Evolutionary conservation across 2,888 invertebrate species (phyloP).

Genomic region (Acheta domesticus): DNA sequence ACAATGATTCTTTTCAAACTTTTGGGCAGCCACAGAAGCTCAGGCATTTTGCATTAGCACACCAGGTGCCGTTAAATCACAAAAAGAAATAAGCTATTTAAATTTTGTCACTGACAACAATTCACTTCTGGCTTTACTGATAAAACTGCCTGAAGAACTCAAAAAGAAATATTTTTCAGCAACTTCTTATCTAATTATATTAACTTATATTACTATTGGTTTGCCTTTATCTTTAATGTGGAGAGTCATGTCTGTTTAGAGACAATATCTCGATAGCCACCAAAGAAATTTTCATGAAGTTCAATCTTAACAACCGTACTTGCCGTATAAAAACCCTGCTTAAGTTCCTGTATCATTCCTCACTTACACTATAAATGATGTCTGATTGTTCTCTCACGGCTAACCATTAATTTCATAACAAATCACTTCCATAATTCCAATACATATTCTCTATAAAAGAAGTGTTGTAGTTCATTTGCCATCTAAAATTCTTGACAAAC

Average conservation of each 20-base stretch:
- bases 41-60: no score
- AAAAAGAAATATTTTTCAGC: no score
- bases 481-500: background rate
- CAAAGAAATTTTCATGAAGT: background rate
- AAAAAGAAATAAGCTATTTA: no score
- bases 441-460: background rate
- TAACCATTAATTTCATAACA: background rate
- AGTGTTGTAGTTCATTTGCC: background rate
- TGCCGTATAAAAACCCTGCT: slow-evolving; percentile 3
- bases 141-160: background rate
- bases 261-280: background rate
- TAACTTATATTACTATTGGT: background rate
- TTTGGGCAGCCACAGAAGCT: no score
- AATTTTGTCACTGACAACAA: no score
- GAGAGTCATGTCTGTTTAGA: background rate
- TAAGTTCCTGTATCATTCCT: background rate
- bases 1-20: no score
- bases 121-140: background rate
- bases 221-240: background rate
- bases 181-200: background rate
- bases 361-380: background rate
- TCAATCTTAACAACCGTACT: background rate
- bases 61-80: no score
- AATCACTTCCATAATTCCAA: slow-evolving; percentile 18
- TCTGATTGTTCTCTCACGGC: background rate